phyloP scores from a whole-genome alignment of 2,113 vertebrate species.

The Thryonomys swinderianus region DNA sequence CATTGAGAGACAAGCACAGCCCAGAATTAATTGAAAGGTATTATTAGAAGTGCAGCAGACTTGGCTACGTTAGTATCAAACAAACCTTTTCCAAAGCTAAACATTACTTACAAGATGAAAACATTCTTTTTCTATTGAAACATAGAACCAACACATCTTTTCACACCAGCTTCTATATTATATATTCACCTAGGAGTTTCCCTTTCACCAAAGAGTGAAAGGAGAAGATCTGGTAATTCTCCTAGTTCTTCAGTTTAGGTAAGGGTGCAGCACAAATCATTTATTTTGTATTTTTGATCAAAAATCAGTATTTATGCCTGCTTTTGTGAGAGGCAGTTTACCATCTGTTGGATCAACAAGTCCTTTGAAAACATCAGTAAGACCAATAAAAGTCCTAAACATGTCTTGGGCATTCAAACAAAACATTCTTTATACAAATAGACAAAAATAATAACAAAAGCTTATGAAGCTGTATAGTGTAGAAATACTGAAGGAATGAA shows the following conservation, averaged over 20 bases:
- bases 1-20: constrained; percentile 81
- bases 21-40: constrained; percentile 64
- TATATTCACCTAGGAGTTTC: neutral
- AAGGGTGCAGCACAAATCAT: neutral
- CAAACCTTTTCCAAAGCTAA: constrained; percentile 55
- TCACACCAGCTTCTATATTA: neutral
- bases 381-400: neutral
- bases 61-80: constrained; percentile 61
- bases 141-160: constrained; percentile 50
- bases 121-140: constrained; percentile 47
- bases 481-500: neutral
- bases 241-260: neutral
- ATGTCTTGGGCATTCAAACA: neutral
- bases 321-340: neutral
- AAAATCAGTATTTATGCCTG: constrained; percentile 5
- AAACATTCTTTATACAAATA: neutral
- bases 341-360: neutral
- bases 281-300: neutral
- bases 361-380: constrained; percentile 8
- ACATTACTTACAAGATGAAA: constrained; percentile 26
- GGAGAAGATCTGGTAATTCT: neutral
- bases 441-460: neutral
- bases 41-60: constrained; percentile 73
- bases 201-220: constrained; percentile 3
- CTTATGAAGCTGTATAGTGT: neutral